These are phyloP conservation scores for Rhyzopertha dominica DNA, from an alignment of 1,140 invertebrate species.

Conservation along the genomic window DNA sequence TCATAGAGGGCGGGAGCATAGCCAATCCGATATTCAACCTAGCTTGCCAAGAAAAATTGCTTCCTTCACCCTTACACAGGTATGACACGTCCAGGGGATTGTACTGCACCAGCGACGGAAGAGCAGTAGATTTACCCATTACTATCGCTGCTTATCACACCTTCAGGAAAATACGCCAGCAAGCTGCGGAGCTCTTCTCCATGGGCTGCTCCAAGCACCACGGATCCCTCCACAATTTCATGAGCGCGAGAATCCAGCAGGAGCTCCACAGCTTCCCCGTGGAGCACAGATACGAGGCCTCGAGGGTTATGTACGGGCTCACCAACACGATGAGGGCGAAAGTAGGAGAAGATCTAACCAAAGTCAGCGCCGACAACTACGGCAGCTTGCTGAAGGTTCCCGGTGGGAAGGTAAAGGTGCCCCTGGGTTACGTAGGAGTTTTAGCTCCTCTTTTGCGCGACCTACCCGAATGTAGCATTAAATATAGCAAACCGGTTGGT, in stretches of 20 bases:
- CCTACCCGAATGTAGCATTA: constrained; percentile 53
- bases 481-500: constrained; percentile 59
- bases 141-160: constrained; percentile 58
- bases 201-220: constrained; percentile 55
- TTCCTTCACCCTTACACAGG: constrained; percentile 50
- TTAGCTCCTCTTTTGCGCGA: constrained; percentile 57
- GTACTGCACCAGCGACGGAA: constrained; percentile 62
- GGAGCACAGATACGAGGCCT: constrained; percentile 60
- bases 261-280: constrained; percentile 62
- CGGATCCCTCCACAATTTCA: constrained; percentile 57
- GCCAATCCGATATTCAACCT: constrained; percentile 62
- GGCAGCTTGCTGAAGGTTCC: constrained; percentile 62
- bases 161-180: constrained; percentile 59
- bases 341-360: constrained; percentile 58
- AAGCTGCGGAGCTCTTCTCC: constrained; percentile 56
- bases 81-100: constrained; percentile 47
- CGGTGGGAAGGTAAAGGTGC: constrained; percentile 58
- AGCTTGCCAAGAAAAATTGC: constrained; percentile 58
- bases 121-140: constrained; percentile 56
- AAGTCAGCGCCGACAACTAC: constrained; percentile 61
- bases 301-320: constrained; percentile 60
- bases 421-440: constrained; percentile 59
- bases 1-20: constrained; percentile 58
- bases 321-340: constrained; percentile 54
- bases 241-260: constrained; percentile 58